Conservation (phyloP, 2,797 vertebrate genomes). For the Hyperoplus immaculatus region DNA sequence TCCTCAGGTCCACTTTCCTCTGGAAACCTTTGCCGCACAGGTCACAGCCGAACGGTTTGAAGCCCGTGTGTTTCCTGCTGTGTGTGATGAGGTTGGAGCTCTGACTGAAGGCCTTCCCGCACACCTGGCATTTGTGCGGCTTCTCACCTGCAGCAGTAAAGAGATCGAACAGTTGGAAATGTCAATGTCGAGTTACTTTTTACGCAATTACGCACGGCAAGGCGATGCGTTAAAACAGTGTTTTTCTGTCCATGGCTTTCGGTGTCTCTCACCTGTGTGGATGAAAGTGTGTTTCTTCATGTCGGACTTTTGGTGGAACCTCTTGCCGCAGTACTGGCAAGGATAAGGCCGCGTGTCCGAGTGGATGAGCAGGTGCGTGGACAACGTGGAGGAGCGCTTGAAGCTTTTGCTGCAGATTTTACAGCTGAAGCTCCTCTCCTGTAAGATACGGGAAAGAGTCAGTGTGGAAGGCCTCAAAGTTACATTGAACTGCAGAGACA, state of each 20-base stretch:
- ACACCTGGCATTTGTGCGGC: constrained; percentile 99
- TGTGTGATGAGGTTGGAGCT: constrained; percentile 99
- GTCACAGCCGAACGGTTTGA: constrained; percentile 98
- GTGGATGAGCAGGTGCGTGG: constrained; percentile 98
- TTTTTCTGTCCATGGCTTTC: rapidly evolving
- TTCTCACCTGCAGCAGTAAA: constrained; percentile 91
- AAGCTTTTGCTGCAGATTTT: constrained; percentile 99
- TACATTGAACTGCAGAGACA: neutral
- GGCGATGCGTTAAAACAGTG: neutral
- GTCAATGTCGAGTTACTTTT: neutral
- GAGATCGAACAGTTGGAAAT: neutral
- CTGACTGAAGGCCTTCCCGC: constrained; percentile 99
- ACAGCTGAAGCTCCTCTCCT: constrained; percentile 98
- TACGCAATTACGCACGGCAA: constrained; percentile 23
- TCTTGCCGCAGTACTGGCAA: constrained; percentile 98
- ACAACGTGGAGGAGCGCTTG: constrained; percentile 97
- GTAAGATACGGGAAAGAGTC: neutral
- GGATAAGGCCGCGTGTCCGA: constrained; percentile 98
- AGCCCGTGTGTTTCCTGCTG: constrained; percentile 98
- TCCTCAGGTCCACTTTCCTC: constrained; percentile 96
- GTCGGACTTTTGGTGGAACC: constrained; percentile 99
- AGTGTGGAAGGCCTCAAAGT: neutral
- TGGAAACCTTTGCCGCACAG: constrained; percentile 98
- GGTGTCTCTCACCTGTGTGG: constrained; percentile 91
- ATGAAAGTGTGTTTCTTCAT: constrained; percentile 99